phyloP scores from a whole-genome alignment of 1,140 invertebrate genomes.

The Camponotus floridanus region DNA sequence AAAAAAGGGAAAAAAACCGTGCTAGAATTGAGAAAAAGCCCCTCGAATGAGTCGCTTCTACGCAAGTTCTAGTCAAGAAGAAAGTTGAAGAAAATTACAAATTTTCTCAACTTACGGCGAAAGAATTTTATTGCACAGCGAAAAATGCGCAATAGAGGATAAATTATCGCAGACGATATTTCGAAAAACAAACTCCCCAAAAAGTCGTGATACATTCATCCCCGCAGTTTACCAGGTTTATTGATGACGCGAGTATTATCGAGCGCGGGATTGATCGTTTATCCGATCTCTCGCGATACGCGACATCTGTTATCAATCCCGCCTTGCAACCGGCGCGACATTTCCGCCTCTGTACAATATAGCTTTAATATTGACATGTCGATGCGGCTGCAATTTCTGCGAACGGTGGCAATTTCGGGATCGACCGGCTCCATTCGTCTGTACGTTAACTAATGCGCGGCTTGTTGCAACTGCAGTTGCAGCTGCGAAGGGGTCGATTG shows the following conservation, averaged over 20 bases:
- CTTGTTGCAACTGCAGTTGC: constrained; percentile 47
- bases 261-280: constrained; percentile 26
- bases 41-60: background rate
- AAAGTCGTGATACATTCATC: constrained; percentile 18
- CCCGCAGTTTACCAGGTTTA: background rate
- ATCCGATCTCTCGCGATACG: background rate
- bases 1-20: background rate
- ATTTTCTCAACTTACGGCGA: background rate
- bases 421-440: constrained; percentile 54
- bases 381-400: constrained; percentile 46
- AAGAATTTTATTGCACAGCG: background rate
- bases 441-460: constrained; percentile 65
- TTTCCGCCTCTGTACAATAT: constrained; percentile 36
- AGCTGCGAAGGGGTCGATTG: constrained; percentile 55
- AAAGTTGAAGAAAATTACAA: background rate
- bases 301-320: constrained; percentile 46
- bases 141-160: background rate
- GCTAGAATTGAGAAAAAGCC: background rate
- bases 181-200: constrained; percentile 16
- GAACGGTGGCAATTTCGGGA: constrained; percentile 45
- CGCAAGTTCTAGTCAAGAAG: too few species aligned
- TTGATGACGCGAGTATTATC: constrained; percentile 15
- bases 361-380: constrained; percentile 54
- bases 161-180: background rate
- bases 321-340: constrained; percentile 29